Conservation (phyloP, 1,140 invertebrate species). For the Drosophila ficusphila region DNA sequence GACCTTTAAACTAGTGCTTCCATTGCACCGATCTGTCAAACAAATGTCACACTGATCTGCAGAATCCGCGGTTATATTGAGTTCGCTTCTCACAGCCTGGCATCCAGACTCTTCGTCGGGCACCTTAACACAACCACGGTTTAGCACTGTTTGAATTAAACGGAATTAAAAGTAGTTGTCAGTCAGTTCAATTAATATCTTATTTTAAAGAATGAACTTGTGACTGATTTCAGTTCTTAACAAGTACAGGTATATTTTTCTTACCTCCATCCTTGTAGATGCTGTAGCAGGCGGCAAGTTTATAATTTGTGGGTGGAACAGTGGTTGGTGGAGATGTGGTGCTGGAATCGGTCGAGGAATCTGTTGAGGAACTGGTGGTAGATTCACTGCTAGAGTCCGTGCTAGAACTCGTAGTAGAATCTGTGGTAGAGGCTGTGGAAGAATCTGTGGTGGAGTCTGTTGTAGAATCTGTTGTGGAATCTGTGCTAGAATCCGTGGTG, state of each 20-base stretch:
- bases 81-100: slow-evolving; percentile 36
- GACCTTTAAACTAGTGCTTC: slow-evolving; percentile 48
- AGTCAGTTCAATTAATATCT: too few species aligned
- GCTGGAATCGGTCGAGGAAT: too few species aligned
- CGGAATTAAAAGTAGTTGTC: too few species aligned
- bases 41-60: slow-evolving; percentile 56
- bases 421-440: background rate
- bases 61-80: background rate
- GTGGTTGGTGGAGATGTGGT: background rate
- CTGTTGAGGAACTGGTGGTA: background rate
- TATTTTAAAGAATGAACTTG: too few species aligned
- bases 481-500: background rate
- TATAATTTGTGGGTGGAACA: background rate
- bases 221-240: too few species aligned
- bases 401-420: background rate
- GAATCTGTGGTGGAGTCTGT: background rate
- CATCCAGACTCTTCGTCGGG: slow-evolving; percentile 39
- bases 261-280: slow-evolving; percentile 50
- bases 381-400: too few species aligned
- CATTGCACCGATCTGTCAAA: slow-evolving; percentile 56
- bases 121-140: slow-evolving; percentile 61
- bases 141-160: slow-evolving; percentile 27
- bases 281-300: slow-evolving; percentile 60
- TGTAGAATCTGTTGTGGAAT: background rate
- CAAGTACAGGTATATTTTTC: too few species aligned